Conservation (phyloP, 2,888 invertebrate species). For the Clivina fossor region DNA sequence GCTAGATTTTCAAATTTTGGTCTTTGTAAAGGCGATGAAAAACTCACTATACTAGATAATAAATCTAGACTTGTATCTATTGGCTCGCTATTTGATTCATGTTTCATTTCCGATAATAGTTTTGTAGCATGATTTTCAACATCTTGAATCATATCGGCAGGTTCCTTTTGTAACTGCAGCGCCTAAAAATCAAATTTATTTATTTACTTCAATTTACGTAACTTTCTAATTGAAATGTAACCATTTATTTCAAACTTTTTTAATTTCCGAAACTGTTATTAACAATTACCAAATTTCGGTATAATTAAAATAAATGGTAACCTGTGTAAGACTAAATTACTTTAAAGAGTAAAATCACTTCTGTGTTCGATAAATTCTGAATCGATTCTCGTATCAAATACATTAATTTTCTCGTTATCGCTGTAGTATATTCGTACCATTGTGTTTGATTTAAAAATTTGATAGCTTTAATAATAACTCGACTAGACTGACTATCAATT, state of each 20-base stretch:
- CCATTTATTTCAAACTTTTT: no score
- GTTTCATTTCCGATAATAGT: constrained; percentile 48
- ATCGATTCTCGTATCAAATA: constrained; percentile 50
- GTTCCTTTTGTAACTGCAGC: constrained; percentile 57
- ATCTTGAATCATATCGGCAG: constrained; percentile 52
- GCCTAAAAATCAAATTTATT: constrained; percentile 46
- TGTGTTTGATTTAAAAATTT: constrained; percentile 54
- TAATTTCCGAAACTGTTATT: no score
- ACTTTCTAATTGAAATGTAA: neutral
- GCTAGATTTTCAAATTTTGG: constrained; percentile 50
- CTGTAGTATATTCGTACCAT: constrained; percentile 53
- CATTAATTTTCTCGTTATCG: constrained; percentile 50
- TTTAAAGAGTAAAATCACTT: constrained; percentile 51
- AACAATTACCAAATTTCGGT: no score
- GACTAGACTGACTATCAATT: constrained; percentile 44
- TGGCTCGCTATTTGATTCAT: constrained; percentile 38
- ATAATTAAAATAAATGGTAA: no score
- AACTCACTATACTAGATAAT: constrained; percentile 53
- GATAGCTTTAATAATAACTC: constrained; percentile 47
- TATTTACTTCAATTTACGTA: neutral
- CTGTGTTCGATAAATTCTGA: constrained; percentile 48
- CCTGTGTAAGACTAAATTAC: constrained; percentile 46
- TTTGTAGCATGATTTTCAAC: constrained; percentile 52
- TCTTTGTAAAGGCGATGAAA: constrained; percentile 53
- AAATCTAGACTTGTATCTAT: constrained; percentile 48